A percentile compares a stretch with the other conserved stretches of the same genome.
phyloP scores from a whole-genome alignment of 2,888 invertebrate species.

The Agrotis clavis region DNA sequence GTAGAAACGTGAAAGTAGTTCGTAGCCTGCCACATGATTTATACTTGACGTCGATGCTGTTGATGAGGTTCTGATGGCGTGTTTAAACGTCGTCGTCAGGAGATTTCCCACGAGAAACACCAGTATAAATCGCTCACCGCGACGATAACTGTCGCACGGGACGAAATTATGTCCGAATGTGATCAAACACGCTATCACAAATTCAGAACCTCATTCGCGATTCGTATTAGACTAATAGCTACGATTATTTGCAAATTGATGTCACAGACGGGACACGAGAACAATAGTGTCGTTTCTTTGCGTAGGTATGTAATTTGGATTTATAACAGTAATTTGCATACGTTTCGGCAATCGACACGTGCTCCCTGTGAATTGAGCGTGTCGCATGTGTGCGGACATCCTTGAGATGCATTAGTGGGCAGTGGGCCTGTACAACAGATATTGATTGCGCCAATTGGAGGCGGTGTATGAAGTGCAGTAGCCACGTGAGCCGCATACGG shows the following conservation, averaged over 20 bases:
- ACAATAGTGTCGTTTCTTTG: constrained; percentile 76
- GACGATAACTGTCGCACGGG: constrained; percentile 42
- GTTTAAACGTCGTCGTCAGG: constrained; percentile 62
- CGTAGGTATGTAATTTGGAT: constrained; percentile 75
- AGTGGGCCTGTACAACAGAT: constrained; percentile 71
- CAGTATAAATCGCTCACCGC: constrained; percentile 48
- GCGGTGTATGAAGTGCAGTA: constrained; percentile 60
- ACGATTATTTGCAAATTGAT: constrained; percentile 81
- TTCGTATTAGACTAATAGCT: constrained; percentile 74
- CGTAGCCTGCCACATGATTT: constrained; percentile 55
- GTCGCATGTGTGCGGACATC: constrained; percentile 63
- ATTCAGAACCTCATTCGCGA: constrained; percentile 68
- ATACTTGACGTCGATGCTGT: constrained; percentile 61
- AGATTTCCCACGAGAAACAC: constrained; percentile 75
- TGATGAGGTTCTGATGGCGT: constrained; percentile 77
- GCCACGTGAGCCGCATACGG: constrained; percentile 74
- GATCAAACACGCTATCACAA: constrained; percentile 55
- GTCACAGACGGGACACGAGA: constrained; percentile 70
- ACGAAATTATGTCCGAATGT: constrained; percentile 58
- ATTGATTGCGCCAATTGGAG: constrained; percentile 73
- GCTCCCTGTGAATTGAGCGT: constrained; percentile 56
- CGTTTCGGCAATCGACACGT: constrained; percentile 73
- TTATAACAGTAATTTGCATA: constrained; percentile 76
- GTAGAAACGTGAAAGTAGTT: constrained; percentile 68
- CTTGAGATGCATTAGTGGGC: constrained; percentile 76